Percentiles rank a stretch among this genome's conserved stretches.
Conservation (phyloP, 2,888 invertebrate species). For the Drosophila testacea region DNA sequence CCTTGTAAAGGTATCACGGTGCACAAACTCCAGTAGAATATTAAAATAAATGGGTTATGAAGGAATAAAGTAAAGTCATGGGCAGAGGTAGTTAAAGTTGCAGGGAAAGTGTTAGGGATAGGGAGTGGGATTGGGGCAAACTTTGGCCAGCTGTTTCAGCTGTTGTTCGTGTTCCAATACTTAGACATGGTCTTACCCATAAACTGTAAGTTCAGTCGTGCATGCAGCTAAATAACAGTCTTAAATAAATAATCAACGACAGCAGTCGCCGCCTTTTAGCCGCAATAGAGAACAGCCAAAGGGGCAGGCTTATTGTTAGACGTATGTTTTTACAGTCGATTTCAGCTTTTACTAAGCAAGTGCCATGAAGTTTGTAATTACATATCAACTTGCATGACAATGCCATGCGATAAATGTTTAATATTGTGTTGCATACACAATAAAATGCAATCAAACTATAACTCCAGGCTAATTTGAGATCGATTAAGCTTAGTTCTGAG, state of each 20-base stretch:
- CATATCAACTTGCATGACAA: constrained; percentile 17
- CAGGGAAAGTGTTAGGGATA: not conserved
- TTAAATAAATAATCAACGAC: constrained; percentile 67
- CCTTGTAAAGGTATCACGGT: not conserved
- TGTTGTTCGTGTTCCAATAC: constrained; percentile 21
- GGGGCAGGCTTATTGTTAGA: constrained; percentile 1
- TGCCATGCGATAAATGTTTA: constrained; percentile 24
- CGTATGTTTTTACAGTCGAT: constrained; percentile 3
- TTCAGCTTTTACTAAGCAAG: constrained; percentile 12
- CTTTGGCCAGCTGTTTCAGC: constrained; percentile 50
- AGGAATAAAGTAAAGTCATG: not conserved
- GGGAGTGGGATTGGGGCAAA: constrained; percentile 4
- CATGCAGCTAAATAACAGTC: constrained; percentile 52
- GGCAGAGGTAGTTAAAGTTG: not conserved
- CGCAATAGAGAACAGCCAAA: constrained; percentile 4
- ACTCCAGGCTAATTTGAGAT: no score
- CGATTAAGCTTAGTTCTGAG: no score
- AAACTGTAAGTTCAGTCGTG: constrained; percentile 48
- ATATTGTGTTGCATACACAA: constrained; percentile 9
- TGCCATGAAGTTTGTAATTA: constrained; percentile 1
- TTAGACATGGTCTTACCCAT: constrained; percentile 41
- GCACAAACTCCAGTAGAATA: constrained; percentile 47
- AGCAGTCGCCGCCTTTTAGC: constrained; percentile 1
- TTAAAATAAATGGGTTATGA: constrained; percentile 68
- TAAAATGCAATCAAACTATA: no score